These are phyloP conservation scores for Spheniscus humboldti DNA, from an alignment of 2,797 vertebrate genomes.

Conservation along the genomic window DNA sequence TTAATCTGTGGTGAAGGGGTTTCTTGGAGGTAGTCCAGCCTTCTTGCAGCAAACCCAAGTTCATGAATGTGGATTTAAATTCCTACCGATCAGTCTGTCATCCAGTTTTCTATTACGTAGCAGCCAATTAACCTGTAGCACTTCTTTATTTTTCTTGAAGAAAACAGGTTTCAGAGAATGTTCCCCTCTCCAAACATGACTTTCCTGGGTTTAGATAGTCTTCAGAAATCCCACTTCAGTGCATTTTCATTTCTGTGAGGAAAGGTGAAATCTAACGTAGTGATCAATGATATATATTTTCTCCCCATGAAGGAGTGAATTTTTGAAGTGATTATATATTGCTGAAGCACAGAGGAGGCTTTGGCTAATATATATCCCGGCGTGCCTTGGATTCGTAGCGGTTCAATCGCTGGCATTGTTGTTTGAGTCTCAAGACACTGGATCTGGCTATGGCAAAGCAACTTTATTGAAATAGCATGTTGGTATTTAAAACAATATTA, in stretches of 20 bases:
- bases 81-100: not conserved
- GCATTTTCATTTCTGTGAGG: not conserved
- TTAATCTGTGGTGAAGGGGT: not conserved
- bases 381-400: not conserved
- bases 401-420: not conserved
- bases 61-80: not conserved
- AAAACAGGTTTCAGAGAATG: not conserved
- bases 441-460: not conserved
- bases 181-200: not conserved
- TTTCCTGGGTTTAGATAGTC: not conserved
- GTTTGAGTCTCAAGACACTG: not conserved
- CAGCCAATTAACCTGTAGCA: not conserved
- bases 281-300: not conserved
- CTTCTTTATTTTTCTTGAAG: not conserved
- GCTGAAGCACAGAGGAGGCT: not conserved
- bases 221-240: not conserved
- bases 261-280: not conserved
- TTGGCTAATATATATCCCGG: not conserved
- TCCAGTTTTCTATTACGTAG: not conserved
- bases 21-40: slow-evolving; percentile 10
- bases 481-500: slow-evolving; percentile 73
- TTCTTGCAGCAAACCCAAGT: not conserved
- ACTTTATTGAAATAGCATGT: slow-evolving; percentile 64
- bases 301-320: not conserved
- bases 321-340: not conserved